A percentile compares a stretch with the other conserved stretches of the same genome.
Evolutionary conservation across 1,140 invertebrate species (phyloP).

Genomic region (Pemphigus obesinymphae): DNA sequence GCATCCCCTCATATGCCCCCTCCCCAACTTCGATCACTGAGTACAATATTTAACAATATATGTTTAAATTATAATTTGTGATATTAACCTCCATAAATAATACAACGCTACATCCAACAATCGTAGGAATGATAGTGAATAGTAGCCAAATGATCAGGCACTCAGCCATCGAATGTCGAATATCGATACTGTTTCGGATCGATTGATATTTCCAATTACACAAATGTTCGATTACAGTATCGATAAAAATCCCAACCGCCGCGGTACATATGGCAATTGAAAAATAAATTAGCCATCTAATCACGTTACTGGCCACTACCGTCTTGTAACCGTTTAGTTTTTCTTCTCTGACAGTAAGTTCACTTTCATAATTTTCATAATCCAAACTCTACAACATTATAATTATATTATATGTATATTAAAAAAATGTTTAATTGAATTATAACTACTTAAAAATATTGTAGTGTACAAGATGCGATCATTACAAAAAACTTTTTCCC

Average conservation of each 20-base stretch:
- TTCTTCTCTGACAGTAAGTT: conserved; percentile 74
- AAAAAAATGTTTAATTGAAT: neutral
- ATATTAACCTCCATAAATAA: conserved; percentile 37
- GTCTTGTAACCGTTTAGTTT: conserved; percentile 67
- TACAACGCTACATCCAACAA: conserved; percentile 36
- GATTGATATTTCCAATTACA: conserved; percentile 75
- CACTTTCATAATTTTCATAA: conserved; percentile 85
- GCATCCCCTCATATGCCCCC: no score
- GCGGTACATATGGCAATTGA: conserved; percentile 90
- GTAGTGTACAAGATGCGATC: neutral
- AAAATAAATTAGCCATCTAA: conserved; percentile 89
- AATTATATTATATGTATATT: neutral
- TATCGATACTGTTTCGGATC: conserved; percentile 76
- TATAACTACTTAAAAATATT: neutral
- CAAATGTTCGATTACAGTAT: conserved; percentile 82
- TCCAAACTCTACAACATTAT: conserved; percentile 71
- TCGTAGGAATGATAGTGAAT: conserved; percentile 32
- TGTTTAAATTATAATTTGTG: neutral
- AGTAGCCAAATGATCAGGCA: conserved; percentile 26
- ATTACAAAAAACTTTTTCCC: no score
- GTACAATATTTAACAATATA: no score
- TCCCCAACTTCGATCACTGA: no score
- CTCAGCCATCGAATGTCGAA: conserved; percentile 42
- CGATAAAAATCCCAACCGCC: conserved; percentile 80
- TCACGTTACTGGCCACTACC: conserved; percentile 69